Percentiles rank a stretch among this genome's conserved stretches.
These are phyloP conservation scores for Asarcornis scutulata DNA, from an alignment of 2,113 vertebrate species.

Conservation along the genomic window DNA sequence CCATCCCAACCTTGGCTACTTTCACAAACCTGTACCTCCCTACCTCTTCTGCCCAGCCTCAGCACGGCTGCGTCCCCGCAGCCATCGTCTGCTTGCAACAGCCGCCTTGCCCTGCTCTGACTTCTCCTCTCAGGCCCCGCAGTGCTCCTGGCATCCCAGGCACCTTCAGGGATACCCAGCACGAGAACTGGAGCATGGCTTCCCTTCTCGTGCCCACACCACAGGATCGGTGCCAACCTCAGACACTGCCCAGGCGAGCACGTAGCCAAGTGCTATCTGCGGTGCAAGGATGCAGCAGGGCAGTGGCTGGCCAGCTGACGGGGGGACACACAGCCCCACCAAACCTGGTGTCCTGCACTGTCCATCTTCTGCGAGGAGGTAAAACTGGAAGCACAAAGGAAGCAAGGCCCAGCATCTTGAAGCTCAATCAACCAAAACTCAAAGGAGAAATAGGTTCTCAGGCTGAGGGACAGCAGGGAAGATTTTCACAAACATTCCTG, in stretches of 20 bases:
- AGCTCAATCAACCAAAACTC: background rate
- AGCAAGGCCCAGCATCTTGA: background rate
- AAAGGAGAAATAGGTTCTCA: background rate
- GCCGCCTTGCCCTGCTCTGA: background rate
- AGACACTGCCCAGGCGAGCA: background rate
- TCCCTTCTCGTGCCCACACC: background rate
- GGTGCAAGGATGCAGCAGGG: background rate
- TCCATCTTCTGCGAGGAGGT: background rate
- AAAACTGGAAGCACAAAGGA: background rate
- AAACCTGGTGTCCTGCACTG: background rate
- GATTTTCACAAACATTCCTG: background rate
- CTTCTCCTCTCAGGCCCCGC: background rate
- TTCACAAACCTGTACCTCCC: background rate
- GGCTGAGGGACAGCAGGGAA: background rate
- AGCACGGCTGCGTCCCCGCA: background rate
- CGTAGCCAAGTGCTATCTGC: background rate
- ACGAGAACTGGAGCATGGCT: background rate
- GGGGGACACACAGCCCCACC: fast-evolving
- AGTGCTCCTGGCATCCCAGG: background rate
- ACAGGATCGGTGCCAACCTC: background rate
- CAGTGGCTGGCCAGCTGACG: background rate
- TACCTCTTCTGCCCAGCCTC: background rate
- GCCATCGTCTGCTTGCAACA: background rate
- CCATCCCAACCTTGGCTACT: background rate
- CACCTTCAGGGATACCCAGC: background rate